Conservation (phyloP, 2,113 vertebrate genomes). For the Marmota flaviventris region DNA sequence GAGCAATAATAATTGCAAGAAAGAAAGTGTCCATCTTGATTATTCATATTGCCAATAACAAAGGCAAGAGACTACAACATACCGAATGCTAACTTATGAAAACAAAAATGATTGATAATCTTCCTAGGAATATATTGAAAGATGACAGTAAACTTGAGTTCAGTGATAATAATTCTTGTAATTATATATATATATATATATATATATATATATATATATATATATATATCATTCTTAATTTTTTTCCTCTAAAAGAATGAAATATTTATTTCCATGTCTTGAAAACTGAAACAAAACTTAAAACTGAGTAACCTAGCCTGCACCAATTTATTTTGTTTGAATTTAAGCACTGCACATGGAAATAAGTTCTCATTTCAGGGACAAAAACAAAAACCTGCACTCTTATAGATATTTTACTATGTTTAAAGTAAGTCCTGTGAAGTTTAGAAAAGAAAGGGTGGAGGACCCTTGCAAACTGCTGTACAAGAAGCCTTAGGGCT, state of each 20-base stretch:
- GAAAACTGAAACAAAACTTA: constrained; percentile 22
- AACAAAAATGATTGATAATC: constrained; percentile 32
- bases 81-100: constrained; percentile 60
- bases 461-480: neutral
- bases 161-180: constrained; percentile 1
- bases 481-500: neutral
- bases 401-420: neutral
- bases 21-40: constrained; percentile 82
- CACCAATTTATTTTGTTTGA: neutral
- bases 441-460: neutral
- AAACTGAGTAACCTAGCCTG: neutral
- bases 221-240: neutral
- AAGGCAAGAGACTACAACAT: constrained; percentile 62
- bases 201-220: neutral
- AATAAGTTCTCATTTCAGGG: neutral
- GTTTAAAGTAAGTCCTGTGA: neutral
- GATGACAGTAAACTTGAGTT: neutral
- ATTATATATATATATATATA: neutral
- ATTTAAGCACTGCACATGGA: neutral
- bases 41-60: constrained; percentile 76
- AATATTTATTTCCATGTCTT: neutral
- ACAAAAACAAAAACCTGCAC: constrained; percentile 65
- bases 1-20: constrained; percentile 72
- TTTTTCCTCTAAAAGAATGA: neutral
- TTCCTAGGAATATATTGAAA: neutral